Base-by-base conservation (phyloP, 2,113 vertebrate genomes). In the Ranitomeya variabilis region DNA sequence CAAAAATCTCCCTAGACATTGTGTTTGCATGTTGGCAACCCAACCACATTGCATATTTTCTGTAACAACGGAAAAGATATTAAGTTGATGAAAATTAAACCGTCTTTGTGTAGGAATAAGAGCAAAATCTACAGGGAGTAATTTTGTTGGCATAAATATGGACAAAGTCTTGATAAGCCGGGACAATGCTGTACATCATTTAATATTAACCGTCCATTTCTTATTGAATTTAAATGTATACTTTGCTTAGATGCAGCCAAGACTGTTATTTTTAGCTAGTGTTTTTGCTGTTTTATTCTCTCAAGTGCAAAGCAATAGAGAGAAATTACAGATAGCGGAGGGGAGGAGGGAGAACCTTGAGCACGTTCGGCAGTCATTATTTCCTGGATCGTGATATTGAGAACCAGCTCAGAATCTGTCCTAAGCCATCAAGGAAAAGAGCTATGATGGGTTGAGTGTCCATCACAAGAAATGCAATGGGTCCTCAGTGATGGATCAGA, bases 191-290 rank as follows among this genome's bases (percentile, higher is more conserved):
- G 19, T 86, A 86, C 59, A 86, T 78, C 59, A 86, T 78, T 86
- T 77, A 86, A 86, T 86, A 86, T 78, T 78, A 83, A 69, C 45
- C 81, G 62, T 83, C 81, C 81, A 69, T 69, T 83, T 69, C 64
- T 79, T 78, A 79, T 86, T 78, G 74, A 86, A 86, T 86, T 26
- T 86, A 64, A 78, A 86, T 86, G 85, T 86, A 86, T 79, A 23
- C 74, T 78, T 64, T 66, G 57, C 71, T 52, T 15, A 78, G 37
- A 52, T 15, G 21, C 85, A 62, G 84, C 84, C 55, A 76, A 86
- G 84, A 26, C 37, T 78, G 74, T n/a, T 86, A 86, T 86, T 86
- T 78, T 86, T 78, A 86, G 74, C 55, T 51, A 23, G 26, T 2
- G 16, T 67, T 83, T 66, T 67, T 62, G 31, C 60, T 79, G 37